phyloP scores from a whole-genome alignment of 1,140 invertebrate species.

The Formica exsecta region DNA sequence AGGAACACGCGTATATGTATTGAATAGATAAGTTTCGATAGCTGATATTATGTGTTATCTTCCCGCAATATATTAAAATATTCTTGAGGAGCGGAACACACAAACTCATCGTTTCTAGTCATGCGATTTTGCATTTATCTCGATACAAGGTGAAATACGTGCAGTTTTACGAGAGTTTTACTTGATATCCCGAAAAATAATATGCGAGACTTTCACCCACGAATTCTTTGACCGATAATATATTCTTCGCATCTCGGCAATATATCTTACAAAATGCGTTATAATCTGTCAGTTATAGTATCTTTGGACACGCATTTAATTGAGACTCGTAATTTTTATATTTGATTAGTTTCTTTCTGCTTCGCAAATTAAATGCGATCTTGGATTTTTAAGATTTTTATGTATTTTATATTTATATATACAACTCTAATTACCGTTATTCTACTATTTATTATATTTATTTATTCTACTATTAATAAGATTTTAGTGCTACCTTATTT shows the following conservation, averaged over 20 bases:
- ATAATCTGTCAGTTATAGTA: constrained; percentile 14
- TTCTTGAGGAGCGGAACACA: constrained; percentile 12
- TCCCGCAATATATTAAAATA: constrained; percentile 21
- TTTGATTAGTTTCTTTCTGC: neutral
- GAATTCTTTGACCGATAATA: constrained; percentile 8
- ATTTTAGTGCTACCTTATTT: neutral
- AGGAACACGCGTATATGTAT: neutral
- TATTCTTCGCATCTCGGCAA: constrained; percentile 18
- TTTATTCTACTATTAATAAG: neutral
- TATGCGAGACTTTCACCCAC: neutral
- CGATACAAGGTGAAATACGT: constrained; percentile 5
- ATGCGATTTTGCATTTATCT: constrained; percentile 54
- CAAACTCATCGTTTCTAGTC: constrained; percentile 41
- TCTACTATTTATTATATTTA: neutral
- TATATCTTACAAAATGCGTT: constrained; percentile 7
- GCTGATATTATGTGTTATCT: neutral
- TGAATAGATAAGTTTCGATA: constrained; percentile 22
- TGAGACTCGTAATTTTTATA: constrained; percentile 1
- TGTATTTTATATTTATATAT: neutral
- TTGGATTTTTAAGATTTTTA: neutral
- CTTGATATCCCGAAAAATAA: constrained; percentile 10
- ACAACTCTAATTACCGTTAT: neutral
- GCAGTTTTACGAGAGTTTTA: constrained; percentile 11
- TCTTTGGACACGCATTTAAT: neutral
- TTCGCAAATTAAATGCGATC: neutral